Base-by-base conservation (phyloP, 2,888 invertebrate genomes). In the Calameuta filiformis region DNA sequence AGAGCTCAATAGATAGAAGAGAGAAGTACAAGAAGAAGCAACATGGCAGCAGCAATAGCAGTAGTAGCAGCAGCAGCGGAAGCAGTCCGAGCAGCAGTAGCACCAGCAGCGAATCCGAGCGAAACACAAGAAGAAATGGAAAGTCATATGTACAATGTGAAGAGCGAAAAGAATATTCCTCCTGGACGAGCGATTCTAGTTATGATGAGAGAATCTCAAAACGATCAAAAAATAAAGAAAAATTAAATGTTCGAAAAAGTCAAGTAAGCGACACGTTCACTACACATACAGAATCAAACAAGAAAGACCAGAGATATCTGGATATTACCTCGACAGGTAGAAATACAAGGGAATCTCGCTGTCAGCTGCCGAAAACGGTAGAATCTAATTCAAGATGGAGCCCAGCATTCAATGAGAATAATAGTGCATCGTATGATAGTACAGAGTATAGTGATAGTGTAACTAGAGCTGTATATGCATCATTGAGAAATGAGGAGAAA, bases 11-110 rank as follows among this genome's bases (percentile, higher is more conserved):
- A 56, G 56, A 56, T 15, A 15, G 31, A 12, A 71, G 71, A 15
- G 33, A 71, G 71, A 71, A 71, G 71, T 15, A 71, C 31, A 71
- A 71, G 71, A 78, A 79, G 11, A 37, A 76, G 12, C 81, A 79
- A n/a, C 77, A 73, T 12, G 77, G 3, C 79, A 85, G 15, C 80
- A 81, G 37, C 30, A 82, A 79, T 11, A 71, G 37, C 15, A 69
- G 33, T 35, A 75, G 75, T n/a, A 35, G 33, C 35, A 80, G 33
- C 35, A 79, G 71, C 35, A 82, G 73, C 35, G 78, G 37, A 15
- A 77, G 71, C 9, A 79, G 56, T 68, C 76, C 73, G 35, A 79
- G 73, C 79, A 77, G 71, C 33, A 75, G 56, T 33, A 31, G 31
- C 33, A 31, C 30, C 30, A 31, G 30, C 31, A 71, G 71, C 15